Base-by-base conservation (phyloP, 1,140 invertebrate genomes). In the Zaprionus ornatus region DNA sequence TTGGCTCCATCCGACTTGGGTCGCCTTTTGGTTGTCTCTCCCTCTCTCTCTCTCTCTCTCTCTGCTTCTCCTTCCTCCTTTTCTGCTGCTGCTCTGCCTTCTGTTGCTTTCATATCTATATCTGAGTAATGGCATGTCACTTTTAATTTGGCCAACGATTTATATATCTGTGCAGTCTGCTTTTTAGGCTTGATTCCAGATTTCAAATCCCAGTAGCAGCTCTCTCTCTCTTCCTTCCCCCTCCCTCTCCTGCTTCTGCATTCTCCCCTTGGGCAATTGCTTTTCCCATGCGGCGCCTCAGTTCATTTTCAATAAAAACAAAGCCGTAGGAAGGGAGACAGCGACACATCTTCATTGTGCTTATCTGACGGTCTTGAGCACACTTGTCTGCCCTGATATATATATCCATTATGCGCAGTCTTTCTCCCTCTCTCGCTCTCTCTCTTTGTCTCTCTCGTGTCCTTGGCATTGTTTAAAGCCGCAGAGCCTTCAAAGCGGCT, bases 61-160 rank as follows among this genome's bases (percentile, higher is more conserved):
- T 29, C 27, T 4, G 10, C 37, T 23, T 19, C 27, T 32, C 2
- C 9, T 10, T 32, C 9, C 21, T 4, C 5, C 7, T 27, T 6
- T 50, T 17, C 37, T 17, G 2, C 40, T 15, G 1, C 15, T 40
- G 37, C 37, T 40, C 29, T 32, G 9, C 5, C n/a, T 42, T 37
- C 68, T 54, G 48, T 35, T 29, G 32, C 40, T 60, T 12, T 74
- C 77, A 77, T 83, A 88, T 87, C 80, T 81, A 75, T 79, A 77
- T 72, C 77, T 72, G 77, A 79, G 72, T 90, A 85, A 85, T 85
- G 76, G 81, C 79, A 90, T 85, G 85, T 90, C 85, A 90, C 79
- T 80, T 90, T 90, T 85, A 90, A 90, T 90, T 90, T 90, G 68
- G 77, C 57, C 68, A 69, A 55, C 85, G 73, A 90, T 90, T 90